Percentiles rank a stretch among this genome's conserved stretches.
phyloP scores from a whole-genome alignment of 1,140 invertebrate genomes.

The Caerostris extrusa region DNA sequence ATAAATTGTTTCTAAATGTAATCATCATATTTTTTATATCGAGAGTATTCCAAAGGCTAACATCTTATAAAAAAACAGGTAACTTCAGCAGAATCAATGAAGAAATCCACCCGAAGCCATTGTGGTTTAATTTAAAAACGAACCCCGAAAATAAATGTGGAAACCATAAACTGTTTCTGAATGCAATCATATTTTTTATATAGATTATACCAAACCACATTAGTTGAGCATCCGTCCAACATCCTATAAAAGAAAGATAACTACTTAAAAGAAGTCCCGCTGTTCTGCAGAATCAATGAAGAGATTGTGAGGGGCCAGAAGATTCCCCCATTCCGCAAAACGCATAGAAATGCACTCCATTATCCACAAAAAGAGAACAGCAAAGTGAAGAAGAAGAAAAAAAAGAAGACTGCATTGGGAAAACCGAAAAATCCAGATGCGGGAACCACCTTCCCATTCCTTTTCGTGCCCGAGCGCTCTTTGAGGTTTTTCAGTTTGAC shows the following conservation, averaged over 20 bases:
- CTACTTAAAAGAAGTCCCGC: neutral
- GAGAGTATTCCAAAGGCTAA: no score
- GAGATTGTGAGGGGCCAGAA: neutral
- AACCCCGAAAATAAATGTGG: no score
- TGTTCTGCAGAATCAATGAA: constrained; percentile 25
- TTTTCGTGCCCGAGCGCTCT: constrained; percentile 41
- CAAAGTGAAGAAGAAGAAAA: neutral
- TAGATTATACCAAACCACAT: neutral
- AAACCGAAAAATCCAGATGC: constrained; percentile 1
- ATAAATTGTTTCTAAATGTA: no score
- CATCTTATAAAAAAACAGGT: no score
- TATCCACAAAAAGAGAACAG: neutral
- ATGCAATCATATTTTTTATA: no score
- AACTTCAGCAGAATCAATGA: no score
- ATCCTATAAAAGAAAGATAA: neutral
- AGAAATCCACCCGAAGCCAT: no score
- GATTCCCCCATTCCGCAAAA: constrained; percentile 37
- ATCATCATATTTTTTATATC: no score
- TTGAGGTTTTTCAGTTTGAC: constrained; percentile 67
- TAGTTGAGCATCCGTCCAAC: neutral
- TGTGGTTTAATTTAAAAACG: no score
- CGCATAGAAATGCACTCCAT: constrained; percentile 61
- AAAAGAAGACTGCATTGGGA: neutral
- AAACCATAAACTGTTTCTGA: no score
- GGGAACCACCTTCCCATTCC: neutral